These are phyloP conservation scores for Synergus laeviventris DNA, from an alignment of 2,888 invertebrate genomes.

Conservation along the genomic window DNA sequence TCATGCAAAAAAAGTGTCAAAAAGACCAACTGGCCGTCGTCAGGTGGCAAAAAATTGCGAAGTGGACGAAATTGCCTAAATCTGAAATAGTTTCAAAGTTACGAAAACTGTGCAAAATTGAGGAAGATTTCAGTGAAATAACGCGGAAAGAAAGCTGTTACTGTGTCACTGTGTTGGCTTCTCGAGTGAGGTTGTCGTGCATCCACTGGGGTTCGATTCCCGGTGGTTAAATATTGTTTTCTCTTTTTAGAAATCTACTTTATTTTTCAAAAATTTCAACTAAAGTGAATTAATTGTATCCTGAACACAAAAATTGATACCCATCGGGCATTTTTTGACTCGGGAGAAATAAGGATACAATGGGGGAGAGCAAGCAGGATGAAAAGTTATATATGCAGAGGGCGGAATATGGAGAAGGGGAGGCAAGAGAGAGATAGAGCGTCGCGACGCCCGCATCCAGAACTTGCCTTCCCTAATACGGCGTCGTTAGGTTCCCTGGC, in stretches of 20 bases:
- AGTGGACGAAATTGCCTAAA: background rate
- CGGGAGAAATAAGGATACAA: conserved; percentile 36
- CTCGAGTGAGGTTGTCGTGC: background rate
- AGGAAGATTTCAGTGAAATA: background rate
- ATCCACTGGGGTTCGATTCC: background rate
- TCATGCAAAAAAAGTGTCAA: background rate
- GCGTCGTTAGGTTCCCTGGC: conserved; percentile 65
- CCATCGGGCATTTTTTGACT: background rate
- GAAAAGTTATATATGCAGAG: conserved; percentile 40
- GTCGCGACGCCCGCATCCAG: conserved; percentile 76
- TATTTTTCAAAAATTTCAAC: no score
- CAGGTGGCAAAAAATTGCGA: conserved; percentile 3
- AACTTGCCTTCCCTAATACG: conserved; percentile 74
- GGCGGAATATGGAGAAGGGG: conserved; percentile 49
- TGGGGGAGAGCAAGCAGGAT: conserved; percentile 20
- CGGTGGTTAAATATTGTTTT: no score
- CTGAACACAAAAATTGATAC: no score
- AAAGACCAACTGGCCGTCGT: background rate
- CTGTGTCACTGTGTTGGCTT: background rate
- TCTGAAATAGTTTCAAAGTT: background rate
- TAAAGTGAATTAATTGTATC: no score
- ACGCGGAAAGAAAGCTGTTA: background rate
- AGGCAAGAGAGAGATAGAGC: conserved; percentile 72
- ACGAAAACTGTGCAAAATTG: background rate
- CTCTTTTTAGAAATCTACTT: no score